Base-by-base conservation (phyloP, 2,797 vertebrate species). In the Bovichtus diacanthus region DNA sequence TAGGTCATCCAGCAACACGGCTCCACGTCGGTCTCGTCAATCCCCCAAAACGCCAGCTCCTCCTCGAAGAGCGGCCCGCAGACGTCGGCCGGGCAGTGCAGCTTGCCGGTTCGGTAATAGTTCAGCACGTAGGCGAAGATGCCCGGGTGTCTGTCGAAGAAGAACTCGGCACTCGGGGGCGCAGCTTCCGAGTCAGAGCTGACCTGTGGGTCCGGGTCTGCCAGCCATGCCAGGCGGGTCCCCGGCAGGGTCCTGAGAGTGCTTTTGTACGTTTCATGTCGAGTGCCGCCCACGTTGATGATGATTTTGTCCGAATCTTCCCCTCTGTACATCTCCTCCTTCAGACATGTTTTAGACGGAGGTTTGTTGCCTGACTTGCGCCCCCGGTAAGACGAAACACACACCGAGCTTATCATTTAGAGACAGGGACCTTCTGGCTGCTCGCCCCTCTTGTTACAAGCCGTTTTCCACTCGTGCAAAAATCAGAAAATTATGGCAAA, bases 1-100 rank as follows among this genome's bases (percentile, higher is more conserved):
- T 99, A 99, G 55, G 96, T 97, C 97, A 99, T 99, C 98, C 98
- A 99, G 95, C 98, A 99, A 84, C 98, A 99, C 3, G 98, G 98
- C 90, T 99, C 98, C 95, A 99, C 98, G 79, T 99, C 98, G 0
- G 98, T 99, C 95, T 99, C 98, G 2, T 99, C 98, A 13, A 99
- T 98, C 51, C 97, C 98, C 98, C 98, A 99, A 83, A 97, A 99
- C 34, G 97, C 97, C 69, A 99, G 95, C 94, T 99, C 98, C 86
- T 99, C 98, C 90, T 99, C 98, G 70, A 99, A 99, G 23, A 99
- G 95, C 2, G 98, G 98, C n/a, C 98, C 98, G 77, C 98, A 99
- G 56, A 99, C 97, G 71, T 99, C 98, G 0, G 98, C 98, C 0
- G 98, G 98, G 90, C 98, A 99, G 93, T 99, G 98, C 80, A 99